Evolutionary conservation across 2,797 vertebrate genomes (phyloP).

Genomic region (Gymnoscopelus braueri): DNA sequence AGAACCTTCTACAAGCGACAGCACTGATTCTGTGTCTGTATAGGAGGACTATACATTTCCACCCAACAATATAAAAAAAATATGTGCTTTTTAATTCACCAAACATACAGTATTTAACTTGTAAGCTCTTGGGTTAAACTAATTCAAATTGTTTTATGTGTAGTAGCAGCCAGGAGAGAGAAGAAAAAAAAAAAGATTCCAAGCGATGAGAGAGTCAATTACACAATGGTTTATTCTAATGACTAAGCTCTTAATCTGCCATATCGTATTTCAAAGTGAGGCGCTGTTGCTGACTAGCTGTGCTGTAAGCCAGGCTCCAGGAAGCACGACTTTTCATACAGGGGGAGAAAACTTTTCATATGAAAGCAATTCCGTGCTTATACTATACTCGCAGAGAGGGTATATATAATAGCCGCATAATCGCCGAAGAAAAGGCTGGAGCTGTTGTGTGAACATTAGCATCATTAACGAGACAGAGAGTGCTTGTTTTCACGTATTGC

Average conservation of each 20-base stretch:
- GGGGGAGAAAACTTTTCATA: constrained; percentile 60
- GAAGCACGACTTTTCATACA: constrained; percentile 68
- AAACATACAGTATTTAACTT: no score
- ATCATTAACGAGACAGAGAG: constrained; percentile 58
- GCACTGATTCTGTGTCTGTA: no score
- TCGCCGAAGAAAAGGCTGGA: constrained; percentile 41
- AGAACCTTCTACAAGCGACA: constrained; percentile 34
- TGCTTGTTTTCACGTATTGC: constrained; percentile 62
- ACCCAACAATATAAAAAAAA: no score
- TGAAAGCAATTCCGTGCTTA: constrained; percentile 1
- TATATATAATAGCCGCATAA: constrained; percentile 11
- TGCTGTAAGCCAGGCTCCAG: constrained; percentile 71
- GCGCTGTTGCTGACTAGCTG: constrained; percentile 46
- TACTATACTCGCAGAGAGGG: no score
- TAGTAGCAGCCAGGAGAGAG: no score
- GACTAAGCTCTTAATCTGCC: constrained; percentile 77
- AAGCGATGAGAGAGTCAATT: constrained; percentile 47
- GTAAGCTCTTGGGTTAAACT: no score
- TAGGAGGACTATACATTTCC: no score
- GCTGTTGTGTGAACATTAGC: constrained; percentile 58
- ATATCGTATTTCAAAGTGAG: constrained; percentile 77
- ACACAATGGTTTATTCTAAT: constrained; percentile 76
- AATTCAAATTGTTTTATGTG: no score
- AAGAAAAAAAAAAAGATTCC: not conserved
- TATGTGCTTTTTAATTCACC: no score